Evolutionary conservation across 2,888 invertebrate genomes (phyloP).

Genomic region (Desoria tigrina): DNA sequence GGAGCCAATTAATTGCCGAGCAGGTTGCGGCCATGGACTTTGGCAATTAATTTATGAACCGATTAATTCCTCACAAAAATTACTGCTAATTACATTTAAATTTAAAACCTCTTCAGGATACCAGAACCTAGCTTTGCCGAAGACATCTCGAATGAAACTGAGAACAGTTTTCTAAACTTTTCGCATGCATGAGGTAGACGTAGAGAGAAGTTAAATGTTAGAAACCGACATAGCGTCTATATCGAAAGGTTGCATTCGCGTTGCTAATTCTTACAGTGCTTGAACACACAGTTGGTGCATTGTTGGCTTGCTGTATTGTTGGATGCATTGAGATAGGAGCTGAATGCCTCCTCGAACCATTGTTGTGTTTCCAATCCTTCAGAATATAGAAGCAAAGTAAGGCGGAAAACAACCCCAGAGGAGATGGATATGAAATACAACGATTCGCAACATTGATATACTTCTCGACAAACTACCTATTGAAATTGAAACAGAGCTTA

Average conservation of each 20-base stretch:
- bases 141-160: conserved; percentile 7
- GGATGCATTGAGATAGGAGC: background rate
- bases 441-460: too few species aligned
- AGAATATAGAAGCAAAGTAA: background rate
- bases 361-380: background rate
- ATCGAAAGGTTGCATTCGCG: conserved; percentile 5
- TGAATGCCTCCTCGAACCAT: background rate
- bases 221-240: background rate
- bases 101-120: background rate
- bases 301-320: background rate
- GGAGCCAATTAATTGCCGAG: too few species aligned
- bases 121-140: background rate
- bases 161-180: background rate
- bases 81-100: too few species aligned
- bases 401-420: conserved; percentile 7
- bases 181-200: background rate
- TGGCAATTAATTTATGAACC: too few species aligned
- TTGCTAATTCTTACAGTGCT: conserved; percentile 3
- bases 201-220: background rate
- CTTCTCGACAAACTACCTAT: too few species aligned
- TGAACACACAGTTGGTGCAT: background rate
- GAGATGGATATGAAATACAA: too few species aligned
- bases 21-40: too few species aligned
- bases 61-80: too few species aligned
- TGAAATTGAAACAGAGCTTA: too few species aligned